phyloP scores from a whole-genome alignment of 1,140 invertebrate species.

The Drosophila tani region DNA sequence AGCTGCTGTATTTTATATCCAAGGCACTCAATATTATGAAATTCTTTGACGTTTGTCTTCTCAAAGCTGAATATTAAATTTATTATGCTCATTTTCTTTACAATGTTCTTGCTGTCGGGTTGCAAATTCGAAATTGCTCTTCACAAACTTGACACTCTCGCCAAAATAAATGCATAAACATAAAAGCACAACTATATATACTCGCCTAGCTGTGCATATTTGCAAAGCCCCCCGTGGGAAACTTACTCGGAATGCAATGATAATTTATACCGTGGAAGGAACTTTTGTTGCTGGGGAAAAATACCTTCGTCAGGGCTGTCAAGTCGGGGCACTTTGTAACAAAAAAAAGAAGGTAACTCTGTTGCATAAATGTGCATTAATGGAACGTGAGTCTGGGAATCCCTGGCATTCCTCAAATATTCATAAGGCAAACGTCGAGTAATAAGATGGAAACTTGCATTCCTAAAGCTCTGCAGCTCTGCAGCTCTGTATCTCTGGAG shows the following conservation, averaged over 20 bases:
- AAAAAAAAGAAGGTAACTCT: conserved; percentile 5
- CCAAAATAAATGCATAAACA: conserved; percentile 22
- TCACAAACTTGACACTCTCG: neutral
- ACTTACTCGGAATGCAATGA: conserved; percentile 8
- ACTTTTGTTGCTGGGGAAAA: conserved; percentile 7
- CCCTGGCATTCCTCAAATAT: conserved; percentile 31
- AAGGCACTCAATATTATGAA: neutral
- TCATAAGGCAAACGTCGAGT: conserved; percentile 45
- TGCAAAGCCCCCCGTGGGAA: conserved; percentile 1
- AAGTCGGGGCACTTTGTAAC: conserved; percentile 24
- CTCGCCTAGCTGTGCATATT: neutral
- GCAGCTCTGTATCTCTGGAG: conserved; percentile 23
- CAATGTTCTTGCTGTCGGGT: neutral
- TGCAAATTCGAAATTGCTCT: conserved; percentile 16
- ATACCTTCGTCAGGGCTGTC: conserved; percentile 19
- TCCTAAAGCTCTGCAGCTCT: conserved; percentile 12
- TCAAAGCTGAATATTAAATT: neutral
- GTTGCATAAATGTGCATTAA: conserved; percentile 45
- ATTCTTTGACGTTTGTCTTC: neutral
- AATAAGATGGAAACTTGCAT: conserved; percentile 22
- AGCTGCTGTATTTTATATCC: neutral
- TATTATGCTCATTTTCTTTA: neutral
- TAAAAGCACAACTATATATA: conserved; percentile 20
- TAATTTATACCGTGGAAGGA: conserved; percentile 16
- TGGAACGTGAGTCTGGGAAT: conserved; percentile 19